phyloP scores from a whole-genome alignment of 1,140 invertebrate genomes.

The Scylla paramamosain region DNA sequence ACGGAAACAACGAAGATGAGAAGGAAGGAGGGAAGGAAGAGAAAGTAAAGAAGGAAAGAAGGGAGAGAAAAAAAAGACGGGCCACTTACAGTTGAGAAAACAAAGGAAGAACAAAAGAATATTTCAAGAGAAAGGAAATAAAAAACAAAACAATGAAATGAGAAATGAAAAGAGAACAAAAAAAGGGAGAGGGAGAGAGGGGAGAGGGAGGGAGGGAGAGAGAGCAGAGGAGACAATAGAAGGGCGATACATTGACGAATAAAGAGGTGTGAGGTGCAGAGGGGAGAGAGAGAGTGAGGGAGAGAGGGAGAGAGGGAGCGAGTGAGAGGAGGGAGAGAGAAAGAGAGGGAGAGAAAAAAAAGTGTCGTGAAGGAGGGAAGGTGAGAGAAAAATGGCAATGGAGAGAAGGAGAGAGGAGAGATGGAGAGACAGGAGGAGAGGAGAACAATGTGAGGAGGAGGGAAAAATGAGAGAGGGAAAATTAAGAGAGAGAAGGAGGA shows the following conservation, averaged over 20 bases:
- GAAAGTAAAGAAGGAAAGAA: neutral
- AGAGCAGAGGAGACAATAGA: neutral
- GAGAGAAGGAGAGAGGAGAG: constrained; percentile 47
- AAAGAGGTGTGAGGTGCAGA: neutral
- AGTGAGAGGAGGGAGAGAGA: constrained; percentile 25
- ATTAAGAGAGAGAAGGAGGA: constrained; percentile 31
- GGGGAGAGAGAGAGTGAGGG: neutral
- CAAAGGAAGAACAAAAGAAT: neutral
- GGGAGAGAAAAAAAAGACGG: too few relatives aligned
- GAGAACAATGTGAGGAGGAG: neutral
- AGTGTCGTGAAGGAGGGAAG: neutral
- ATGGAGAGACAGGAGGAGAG: constrained; percentile 28
- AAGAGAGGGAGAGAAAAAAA: neutral
- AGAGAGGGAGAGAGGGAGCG: constrained; percentile 33
- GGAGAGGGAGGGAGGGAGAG: neutral
- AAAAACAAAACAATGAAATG: neutral
- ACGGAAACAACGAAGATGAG: neutral
- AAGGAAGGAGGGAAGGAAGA: neutral
- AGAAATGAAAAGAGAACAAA: neutral
- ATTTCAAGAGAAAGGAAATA: neutral
- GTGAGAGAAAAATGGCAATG: neutral
- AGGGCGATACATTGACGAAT: neutral
- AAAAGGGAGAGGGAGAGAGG: neutral
- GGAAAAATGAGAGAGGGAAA: neutral
- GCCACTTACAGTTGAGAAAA: too few relatives aligned